Evolutionary conservation across 2,113 vertebrate species (phyloP).

Genomic region (Sinocyclocheilus anshuiensis): DNA sequence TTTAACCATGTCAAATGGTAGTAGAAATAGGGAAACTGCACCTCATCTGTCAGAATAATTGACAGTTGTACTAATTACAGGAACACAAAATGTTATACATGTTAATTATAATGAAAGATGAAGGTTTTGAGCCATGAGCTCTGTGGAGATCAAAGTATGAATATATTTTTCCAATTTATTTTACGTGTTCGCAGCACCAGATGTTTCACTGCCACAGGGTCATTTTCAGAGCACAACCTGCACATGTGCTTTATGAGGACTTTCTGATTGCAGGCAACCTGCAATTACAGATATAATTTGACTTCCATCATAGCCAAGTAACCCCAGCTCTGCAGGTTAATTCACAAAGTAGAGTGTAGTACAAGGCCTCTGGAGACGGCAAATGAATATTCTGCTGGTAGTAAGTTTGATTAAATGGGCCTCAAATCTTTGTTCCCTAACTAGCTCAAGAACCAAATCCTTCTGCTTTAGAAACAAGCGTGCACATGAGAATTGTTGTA

Average conservation of each 20-base stretch:
- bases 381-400: constrained; percentile 21
- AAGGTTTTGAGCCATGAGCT: constrained; percentile 42
- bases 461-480: constrained; percentile 14
- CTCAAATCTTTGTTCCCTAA: constrained; percentile 37
- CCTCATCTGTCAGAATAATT: neutral
- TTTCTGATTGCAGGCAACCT: constrained; percentile 8
- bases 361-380: neutral
- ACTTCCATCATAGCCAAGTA: neutral
- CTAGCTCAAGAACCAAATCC: constrained; percentile 21
- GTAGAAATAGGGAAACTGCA: neutral
- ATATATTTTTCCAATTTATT: constrained; percentile 36
- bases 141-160: constrained; percentile 28
- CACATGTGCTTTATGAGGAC: constrained; percentile 19
- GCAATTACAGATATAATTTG: constrained; percentile 15
- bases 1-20: neutral
- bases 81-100: constrained; percentile 17
- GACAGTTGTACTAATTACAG: constrained; percentile 21
- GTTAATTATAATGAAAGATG: constrained; percentile 42
- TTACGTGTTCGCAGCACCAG: constrained; percentile 38
- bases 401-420: constrained; percentile 20
- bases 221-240: constrained; percentile 15
- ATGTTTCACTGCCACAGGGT: constrained; percentile 49
- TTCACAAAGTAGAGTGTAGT: constrained; percentile 10
- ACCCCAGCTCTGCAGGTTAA: constrained; percentile 6
- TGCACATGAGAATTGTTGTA: neutral